phyloP scores from a whole-genome alignment of 2,113 vertebrate genomes.

The Leptobrachium leishanense region DNA sequence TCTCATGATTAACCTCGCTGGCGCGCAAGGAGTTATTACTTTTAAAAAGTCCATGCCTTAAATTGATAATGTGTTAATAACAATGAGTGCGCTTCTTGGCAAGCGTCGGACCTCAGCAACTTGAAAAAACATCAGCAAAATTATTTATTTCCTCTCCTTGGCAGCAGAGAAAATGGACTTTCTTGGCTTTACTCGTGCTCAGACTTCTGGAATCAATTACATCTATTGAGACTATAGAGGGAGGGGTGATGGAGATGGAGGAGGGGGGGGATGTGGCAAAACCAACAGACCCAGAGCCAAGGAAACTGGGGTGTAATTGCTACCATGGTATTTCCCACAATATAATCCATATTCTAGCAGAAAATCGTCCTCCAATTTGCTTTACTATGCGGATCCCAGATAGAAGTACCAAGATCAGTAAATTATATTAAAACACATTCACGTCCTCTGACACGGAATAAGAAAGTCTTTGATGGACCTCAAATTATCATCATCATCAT shows the following conservation, averaged over 20 bases:
- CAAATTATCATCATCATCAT: too few relatives aligned
- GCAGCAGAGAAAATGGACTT: slow-evolving; percentile 67
- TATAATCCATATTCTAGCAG: slow-evolving; percentile 1
- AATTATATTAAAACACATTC: too few relatives aligned
- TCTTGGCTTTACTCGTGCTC: slow-evolving; percentile 66
- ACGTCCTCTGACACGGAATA: too few relatives aligned
- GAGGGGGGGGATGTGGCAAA: slow-evolving; percentile 36
- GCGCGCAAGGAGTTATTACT: slow-evolving; percentile 32
- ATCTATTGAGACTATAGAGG: slow-evolving; percentile 59
- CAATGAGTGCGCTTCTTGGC: slow-evolving; percentile 60
- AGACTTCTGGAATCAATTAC: slow-evolving; percentile 78
- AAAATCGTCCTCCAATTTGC: slow-evolving; percentile 4
- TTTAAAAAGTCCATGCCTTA: slow-evolving; percentile 52
- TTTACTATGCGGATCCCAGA: not conserved
- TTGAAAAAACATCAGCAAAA: slow-evolving; percentile 71
- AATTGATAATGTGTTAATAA: slow-evolving; percentile 68
- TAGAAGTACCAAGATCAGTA: not conserved
- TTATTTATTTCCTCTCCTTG: slow-evolving; percentile 67
- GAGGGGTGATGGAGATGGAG: slow-evolving; percentile 49
- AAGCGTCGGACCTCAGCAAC: slow-evolving; percentile 59
- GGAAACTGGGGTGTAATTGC: slow-evolving; percentile 39
- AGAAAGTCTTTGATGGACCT: too few relatives aligned
- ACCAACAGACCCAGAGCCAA: slow-evolving; percentile 51
- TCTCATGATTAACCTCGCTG: not conserved
- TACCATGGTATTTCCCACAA: slow-evolving; percentile 31